Conservation (phyloP, 2,113 vertebrate genomes). For the Rhynchopsitta pachyrhyncha region DNA sequence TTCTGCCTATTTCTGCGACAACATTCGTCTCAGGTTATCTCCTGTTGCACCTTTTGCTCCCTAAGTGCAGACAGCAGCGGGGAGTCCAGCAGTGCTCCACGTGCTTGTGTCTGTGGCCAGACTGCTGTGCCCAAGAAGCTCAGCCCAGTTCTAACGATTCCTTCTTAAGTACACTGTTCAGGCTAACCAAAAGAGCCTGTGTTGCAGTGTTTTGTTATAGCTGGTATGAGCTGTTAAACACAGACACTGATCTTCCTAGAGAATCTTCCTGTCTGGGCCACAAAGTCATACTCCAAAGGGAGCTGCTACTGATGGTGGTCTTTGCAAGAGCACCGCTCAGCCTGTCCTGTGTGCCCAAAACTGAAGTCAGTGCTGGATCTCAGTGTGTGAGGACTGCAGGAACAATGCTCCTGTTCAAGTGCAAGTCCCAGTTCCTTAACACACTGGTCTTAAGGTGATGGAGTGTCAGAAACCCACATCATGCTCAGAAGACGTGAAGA, state of each 20-base stretch:
- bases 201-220: not conserved
- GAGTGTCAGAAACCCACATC: not conserved
- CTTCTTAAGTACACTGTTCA: not conserved
- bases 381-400: not conserved
- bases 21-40: not conserved
- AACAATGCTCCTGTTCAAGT: not conserved
- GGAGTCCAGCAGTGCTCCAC: not conserved
- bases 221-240: not conserved
- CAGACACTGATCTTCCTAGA: not conserved
- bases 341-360: not conserved
- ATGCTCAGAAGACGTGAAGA: accelerated
- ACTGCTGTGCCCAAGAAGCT: not conserved
- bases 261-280: not conserved
- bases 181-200: not conserved
- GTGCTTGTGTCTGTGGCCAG: not conserved
- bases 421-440: not conserved
- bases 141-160: not conserved
- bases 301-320: not conserved
- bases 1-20: not conserved
- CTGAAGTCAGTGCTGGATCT: not conserved
- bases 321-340: not conserved
- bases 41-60: not conserved
- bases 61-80: accelerated
- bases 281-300: not conserved
- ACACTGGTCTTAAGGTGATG: not conserved